Percentiles rank a stretch among this genome's conserved stretches.
Evolutionary conservation across 2,888 invertebrate genomes (phyloP).

Genomic region (Taenaris catops): DNA sequence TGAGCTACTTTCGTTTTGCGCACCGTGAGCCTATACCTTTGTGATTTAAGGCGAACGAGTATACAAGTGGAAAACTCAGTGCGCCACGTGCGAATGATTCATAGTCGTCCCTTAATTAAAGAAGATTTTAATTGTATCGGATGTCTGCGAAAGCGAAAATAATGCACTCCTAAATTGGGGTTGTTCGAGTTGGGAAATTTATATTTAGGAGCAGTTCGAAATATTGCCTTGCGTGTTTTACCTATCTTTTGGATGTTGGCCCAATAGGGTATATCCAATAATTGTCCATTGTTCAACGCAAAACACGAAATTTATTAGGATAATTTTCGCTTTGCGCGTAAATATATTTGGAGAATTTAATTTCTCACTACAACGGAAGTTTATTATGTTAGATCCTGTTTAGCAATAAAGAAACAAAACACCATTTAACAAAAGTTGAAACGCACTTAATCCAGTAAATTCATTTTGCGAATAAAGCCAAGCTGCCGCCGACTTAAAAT

Average conservation of each 20-base stretch:
- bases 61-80: slow-evolving; percentile 75
- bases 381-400: slow-evolving; percentile 26
- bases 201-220: slow-evolving; percentile 57
- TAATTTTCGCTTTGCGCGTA: slow-evolving; percentile 21
- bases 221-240: slow-evolving; percentile 66
- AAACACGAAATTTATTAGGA: slow-evolving; percentile 25
- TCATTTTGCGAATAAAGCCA: slow-evolving; percentile 74
- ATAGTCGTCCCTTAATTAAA: slow-evolving; percentile 79
- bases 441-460: slow-evolving; percentile 71
- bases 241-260: slow-evolving; percentile 39
- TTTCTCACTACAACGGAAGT: slow-evolving; percentile 18
- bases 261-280: slow-evolving; percentile 27
- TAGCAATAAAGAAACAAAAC: slow-evolving; percentile 31
- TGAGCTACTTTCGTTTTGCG: slow-evolving; percentile 42
- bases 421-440: slow-evolving; percentile 52
- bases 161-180: slow-evolving; percentile 79
- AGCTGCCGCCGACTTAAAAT: slow-evolving; percentile 77
- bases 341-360: slow-evolving; percentile 19
- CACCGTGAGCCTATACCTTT: slow-evolving; percentile 34
- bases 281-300: slow-evolving; percentile 27
- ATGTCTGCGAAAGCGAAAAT: slow-evolving; percentile 79
- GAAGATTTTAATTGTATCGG: slow-evolving; percentile 81
- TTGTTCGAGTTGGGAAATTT: slow-evolving; percentile 67
- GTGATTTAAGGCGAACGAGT: slow-evolving; percentile 49
- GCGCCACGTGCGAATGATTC: slow-evolving; percentile 81